A percentile compares a stretch with the other conserved stretches of the same genome.
Evolutionary conservation across 2,888 invertebrate species (phyloP).

Genomic region (Rhaphigaster nebulosa): DNA sequence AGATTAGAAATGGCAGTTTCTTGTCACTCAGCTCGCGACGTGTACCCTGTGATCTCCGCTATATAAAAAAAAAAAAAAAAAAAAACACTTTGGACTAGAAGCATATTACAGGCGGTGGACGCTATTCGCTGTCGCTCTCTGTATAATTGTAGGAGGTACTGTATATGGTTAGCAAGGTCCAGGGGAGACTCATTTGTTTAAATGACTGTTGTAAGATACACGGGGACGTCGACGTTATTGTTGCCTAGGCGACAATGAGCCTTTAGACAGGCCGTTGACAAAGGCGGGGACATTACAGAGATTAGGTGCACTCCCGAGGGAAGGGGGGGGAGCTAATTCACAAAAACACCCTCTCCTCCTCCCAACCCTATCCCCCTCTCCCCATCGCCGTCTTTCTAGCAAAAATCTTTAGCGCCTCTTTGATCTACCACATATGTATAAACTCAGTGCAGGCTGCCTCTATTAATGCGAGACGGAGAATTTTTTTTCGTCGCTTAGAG

Average conservation of each 20-base stretch:
- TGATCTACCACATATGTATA: constrained; percentile 54
- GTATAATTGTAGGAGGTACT: constrained; percentile 40
- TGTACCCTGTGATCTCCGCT: neutral
- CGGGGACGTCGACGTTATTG: constrained; percentile 55
- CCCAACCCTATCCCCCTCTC: neutral
- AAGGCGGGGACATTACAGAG: constrained; percentile 57
- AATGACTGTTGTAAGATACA: constrained; percentile 60
- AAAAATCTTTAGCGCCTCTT: constrained; percentile 53
- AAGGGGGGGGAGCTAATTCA: constrained; percentile 53
- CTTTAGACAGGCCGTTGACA: constrained; percentile 50
- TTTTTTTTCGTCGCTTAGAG: constrained; percentile 35
- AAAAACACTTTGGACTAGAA: constrained; percentile 11
- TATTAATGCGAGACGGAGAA: neutral
- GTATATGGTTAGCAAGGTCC: constrained; percentile 36
- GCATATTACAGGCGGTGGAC: neutral
- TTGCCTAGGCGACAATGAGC: constrained; percentile 53
- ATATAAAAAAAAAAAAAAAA: neutral
- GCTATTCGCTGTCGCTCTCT: neutral
- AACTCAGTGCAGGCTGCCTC: constrained; percentile 39
- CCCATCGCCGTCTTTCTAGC: neutral
- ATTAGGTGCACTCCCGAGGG: constrained; percentile 55
- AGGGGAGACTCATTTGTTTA: constrained; percentile 62
- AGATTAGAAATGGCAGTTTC: neutral
- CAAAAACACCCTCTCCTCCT: constrained; percentile 47
- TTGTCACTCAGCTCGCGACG: neutral